Percentiles rank a stretch among this genome's conserved stretches.
phyloP scores from a whole-genome alignment of 2,113 vertebrate species.

The Puffinus mauretanicus region DNA sequence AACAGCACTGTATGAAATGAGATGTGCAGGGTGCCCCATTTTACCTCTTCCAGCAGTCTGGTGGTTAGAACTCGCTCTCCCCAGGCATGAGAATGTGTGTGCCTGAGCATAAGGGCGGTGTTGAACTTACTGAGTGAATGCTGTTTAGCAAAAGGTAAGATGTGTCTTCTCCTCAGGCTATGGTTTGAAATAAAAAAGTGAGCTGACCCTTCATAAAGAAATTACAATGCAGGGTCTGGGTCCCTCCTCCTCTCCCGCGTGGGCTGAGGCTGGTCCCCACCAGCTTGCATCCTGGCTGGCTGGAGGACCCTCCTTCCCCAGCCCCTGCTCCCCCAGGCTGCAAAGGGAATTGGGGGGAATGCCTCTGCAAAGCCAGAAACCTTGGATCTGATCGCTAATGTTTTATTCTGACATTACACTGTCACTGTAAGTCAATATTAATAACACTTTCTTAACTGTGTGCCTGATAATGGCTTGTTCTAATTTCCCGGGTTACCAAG shows the following conservation, averaged over 20 bases:
- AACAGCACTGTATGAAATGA: neutral
- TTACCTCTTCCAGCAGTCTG: neutral
- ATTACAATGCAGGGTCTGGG: neutral
- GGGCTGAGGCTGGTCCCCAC: neutral
- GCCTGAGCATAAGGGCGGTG: neutral
- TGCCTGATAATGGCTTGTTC: neutral
- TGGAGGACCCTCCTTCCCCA: neutral
- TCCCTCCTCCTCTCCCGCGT: neutral
- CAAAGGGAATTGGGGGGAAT: rapidly evolving
- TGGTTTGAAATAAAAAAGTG: neutral
- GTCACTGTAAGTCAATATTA: neutral
- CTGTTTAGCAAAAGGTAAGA: neutral
- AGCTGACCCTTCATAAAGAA: neutral
- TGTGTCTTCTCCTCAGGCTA: neutral
- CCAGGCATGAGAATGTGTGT: neutral
- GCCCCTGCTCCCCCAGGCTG: rapidly evolving
- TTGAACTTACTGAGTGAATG: neutral
- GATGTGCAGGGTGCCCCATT: neutral
- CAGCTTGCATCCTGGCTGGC: rapidly evolving
- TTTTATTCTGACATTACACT: neutral
- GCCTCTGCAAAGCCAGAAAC: neutral
- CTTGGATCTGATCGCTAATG: neutral
- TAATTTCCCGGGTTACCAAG: neutral
- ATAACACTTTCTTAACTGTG: neutral
- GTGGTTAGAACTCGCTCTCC: neutral